Conservation (phyloP, 2,888 invertebrate species). For the Catocala fraxini region DNA sequence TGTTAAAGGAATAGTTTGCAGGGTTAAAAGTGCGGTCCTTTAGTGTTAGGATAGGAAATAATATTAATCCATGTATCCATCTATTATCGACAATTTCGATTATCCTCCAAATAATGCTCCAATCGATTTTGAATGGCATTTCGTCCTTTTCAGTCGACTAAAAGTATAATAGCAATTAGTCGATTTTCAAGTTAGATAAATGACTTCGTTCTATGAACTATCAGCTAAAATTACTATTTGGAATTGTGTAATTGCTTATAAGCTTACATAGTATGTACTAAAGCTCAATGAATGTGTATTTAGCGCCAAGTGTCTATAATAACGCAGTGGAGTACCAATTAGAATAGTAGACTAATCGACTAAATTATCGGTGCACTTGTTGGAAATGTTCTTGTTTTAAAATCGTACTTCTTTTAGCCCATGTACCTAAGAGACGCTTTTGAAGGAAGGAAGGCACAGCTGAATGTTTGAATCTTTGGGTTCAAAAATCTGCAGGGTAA, state of each 20-base stretch:
- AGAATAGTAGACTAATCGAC: neutral
- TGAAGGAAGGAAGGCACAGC: no score
- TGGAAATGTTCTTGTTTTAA: slow-evolving; percentile 3
- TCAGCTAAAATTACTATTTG: slow-evolving; percentile 31
- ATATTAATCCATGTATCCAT: slow-evolving; percentile 5
- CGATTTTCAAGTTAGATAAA: slow-evolving; percentile 16
- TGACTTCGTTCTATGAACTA: slow-evolving; percentile 28
- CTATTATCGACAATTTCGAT: slow-evolving; percentile 15
- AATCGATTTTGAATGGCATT: slow-evolving; percentile 2
- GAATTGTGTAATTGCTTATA: slow-evolving; percentile 5
- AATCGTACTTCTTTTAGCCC: no score
- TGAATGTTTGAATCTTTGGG: no score
- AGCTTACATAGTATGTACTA: slow-evolving; percentile 12
- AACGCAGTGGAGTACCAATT: slow-evolving; percentile 2
- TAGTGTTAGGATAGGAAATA: slow-evolving; percentile 36
- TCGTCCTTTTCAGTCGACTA: slow-evolving; percentile 5
- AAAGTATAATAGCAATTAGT: slow-evolving; percentile 7
- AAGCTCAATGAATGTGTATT: slow-evolving; percentile 15
- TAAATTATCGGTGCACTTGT: neutral
- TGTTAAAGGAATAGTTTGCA: slow-evolving; percentile 47
- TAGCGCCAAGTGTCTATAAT: slow-evolving; percentile 19
- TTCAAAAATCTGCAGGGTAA: no score
- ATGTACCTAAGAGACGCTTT: no score
- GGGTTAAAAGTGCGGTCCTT: slow-evolving; percentile 44
- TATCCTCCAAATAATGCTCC: slow-evolving; percentile 8